A percentile compares a stretch with the other conserved stretches of the same genome.
These are phyloP conservation scores for Proales similis DNA, from an alignment of 1,140 invertebrate species.

Conservation along the genomic window DNA sequence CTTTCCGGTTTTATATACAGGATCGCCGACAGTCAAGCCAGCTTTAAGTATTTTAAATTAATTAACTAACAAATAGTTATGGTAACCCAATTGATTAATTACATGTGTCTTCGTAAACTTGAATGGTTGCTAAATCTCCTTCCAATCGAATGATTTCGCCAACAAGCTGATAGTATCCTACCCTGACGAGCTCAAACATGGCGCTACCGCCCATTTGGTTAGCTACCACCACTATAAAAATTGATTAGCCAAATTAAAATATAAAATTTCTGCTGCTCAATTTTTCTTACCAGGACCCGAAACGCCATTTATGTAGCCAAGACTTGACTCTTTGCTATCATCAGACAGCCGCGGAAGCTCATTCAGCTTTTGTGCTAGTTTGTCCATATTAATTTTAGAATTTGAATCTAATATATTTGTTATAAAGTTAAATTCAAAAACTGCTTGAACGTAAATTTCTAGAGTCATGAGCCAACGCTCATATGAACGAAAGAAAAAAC, in stretches of 20 bases:
- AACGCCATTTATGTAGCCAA: conserved; percentile 89
- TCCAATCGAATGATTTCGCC: conserved; percentile 99
- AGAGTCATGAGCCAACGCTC: neutral
- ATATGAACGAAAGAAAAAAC: neutral
- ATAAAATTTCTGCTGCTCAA: conserved; percentile 3
- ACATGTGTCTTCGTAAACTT: conserved; percentile 98
- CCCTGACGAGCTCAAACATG: conserved; percentile 97
- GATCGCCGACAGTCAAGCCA: conserved; percentile 97
- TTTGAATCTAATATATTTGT: neutral
- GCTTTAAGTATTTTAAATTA: conserved; percentile 53
- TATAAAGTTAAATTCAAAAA: conserved; percentile 4
- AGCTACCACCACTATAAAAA: conserved; percentile 93
- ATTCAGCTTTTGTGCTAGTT: conserved; percentile 33
- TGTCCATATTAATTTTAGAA: conserved; percentile 28
- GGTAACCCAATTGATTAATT: conserved; percentile 40
- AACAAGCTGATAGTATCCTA: conserved; percentile 92
- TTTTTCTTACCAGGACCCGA: conserved; percentile 79
- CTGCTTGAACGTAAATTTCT: neutral
- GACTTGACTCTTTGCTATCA: conserved; percentile 75
- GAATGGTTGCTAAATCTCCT: conserved; percentile 98
- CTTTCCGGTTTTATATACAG: conserved; percentile 92
- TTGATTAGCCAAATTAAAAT: neutral
- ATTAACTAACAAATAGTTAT: neutral
- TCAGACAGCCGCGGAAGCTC: conserved; percentile 49
- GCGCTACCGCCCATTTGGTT: conserved; percentile 97